phyloP scores from a whole-genome alignment of 2,113 vertebrate genomes.

The Oreocharis arfaki region DNA sequence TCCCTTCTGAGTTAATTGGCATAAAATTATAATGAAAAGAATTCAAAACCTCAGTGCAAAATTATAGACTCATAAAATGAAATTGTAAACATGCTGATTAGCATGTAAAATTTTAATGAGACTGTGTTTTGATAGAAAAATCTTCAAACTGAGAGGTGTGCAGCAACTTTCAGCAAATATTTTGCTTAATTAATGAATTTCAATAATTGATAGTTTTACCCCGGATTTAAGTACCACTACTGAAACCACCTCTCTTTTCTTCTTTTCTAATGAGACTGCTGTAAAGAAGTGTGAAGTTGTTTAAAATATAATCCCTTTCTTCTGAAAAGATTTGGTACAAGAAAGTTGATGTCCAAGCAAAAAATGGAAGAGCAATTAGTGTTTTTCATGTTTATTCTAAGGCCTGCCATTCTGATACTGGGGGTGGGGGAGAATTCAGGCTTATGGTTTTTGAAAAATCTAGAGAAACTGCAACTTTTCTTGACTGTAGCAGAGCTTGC shows the following conservation, averaged over 20 bases:
- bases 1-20: constrained; percentile 64
- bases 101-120: constrained; percentile 70
- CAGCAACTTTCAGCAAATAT: constrained; percentile 65
- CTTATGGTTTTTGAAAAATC: not conserved
- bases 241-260: constrained; percentile 37
- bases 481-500: not conserved
- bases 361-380: not conserved
- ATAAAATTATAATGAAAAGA: constrained; percentile 68
- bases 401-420: not conserved
- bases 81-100: constrained; percentile 70
- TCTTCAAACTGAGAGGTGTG: constrained; percentile 51
- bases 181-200: constrained; percentile 72
- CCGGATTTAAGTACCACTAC: constrained; percentile 48
- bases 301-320: constrained; percentile 4
- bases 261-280: constrained; percentile 49
- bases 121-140: constrained; percentile 63
- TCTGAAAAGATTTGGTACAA: not conserved
- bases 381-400: not conserved
- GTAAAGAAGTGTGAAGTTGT: not conserved
- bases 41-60: constrained; percentile 55
- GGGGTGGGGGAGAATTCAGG: not conserved
- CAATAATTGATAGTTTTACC: constrained; percentile 60
- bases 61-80: constrained; percentile 58
- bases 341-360: not conserved
- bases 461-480: not conserved